Evolutionary conservation across 1,140 invertebrate species (phyloP), one percentile per base, ranked within the genome.

Genomic region (Rhyzopertha dominica): DNA sequence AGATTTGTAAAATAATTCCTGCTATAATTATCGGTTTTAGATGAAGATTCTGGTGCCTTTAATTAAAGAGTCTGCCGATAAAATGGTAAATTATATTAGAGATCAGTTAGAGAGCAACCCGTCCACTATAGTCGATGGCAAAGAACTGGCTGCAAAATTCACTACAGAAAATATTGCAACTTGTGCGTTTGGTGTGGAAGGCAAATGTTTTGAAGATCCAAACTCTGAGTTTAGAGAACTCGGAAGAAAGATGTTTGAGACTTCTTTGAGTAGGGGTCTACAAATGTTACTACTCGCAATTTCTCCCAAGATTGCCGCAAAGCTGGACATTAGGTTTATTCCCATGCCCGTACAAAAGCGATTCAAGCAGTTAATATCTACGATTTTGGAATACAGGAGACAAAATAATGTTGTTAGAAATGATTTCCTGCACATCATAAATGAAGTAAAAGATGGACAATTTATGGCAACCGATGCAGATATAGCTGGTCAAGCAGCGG

Each of bases 401-500:
- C 43, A 62, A 24, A 66, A 66, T 25, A 62, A 62, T 12, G 50
- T 67, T 2, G 41, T 52, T 4, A 42, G 56, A 10, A 62, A 65
- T 23, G 65, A 67, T 51, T 65, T 61, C 36, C 46, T 67, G 10
- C 42, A 62, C 29, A 46, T 57, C 7, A 26, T 62, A n/a, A 50
- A 13, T 19, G 39, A 32, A 42, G 47, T 50, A 36, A 19, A 41
- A 12, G 46, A 31, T 7, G 16, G 46, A 61, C 70, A 66, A 50
- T 75, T 80, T 53, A n/a, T n/a, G n/a, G n/a, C n/a, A n/a, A 70
- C 70, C 0, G 75, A 77, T 22, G 72, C 77, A 5, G 78, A 84
- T 54, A 69, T 89, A 3, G 62, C 79, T 0, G 73, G 72, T 3
- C 74, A 79, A 57, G 71, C 72, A 7, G 67, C 74, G 29, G 48